Conservation (phyloP, 2,888 invertebrate genomes). For the Aphrophora alni region DNA sequence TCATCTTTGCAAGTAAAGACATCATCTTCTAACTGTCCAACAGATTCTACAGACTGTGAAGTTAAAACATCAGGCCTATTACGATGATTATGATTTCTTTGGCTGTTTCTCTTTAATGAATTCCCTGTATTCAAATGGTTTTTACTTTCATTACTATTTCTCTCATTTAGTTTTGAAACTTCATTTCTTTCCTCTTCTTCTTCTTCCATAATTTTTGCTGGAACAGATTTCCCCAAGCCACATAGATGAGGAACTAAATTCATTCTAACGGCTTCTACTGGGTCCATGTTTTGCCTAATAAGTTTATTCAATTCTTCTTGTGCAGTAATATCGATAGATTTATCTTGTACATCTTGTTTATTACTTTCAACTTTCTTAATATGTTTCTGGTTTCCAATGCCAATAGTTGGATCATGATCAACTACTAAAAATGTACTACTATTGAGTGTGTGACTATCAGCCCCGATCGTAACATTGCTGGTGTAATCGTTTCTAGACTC, state of each 20-base stretch:
- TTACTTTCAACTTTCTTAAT: not conserved
- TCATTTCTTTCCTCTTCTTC: constrained; percentile 55
- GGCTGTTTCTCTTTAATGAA: constrained; percentile 9
- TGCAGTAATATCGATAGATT: constrained; percentile 24
- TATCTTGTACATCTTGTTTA: constrained; percentile 16
- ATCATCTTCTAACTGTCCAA: constrained; percentile 28
- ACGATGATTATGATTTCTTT: constrained; percentile 30
- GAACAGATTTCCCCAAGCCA: constrained; percentile 57
- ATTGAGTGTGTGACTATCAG: constrained; percentile 15
- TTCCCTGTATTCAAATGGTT: not conserved
- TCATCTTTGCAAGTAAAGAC: constrained; percentile 33
- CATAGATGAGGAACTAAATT: constrained; percentile 80
- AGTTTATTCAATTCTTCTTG: constrained; percentile 42
- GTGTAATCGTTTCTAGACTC: constrained; percentile 28
- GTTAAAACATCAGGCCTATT: constrained; percentile 14
- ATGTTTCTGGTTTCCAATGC: not conserved
- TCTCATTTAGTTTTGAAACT: constrained; percentile 6
- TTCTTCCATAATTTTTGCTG: not conserved
- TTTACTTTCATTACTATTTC: not conserved
- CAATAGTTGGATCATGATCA: constrained; percentile 2
- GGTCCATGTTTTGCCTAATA: constrained; percentile 59
- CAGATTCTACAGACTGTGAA: constrained; percentile 17
- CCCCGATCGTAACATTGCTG: constrained; percentile 28
- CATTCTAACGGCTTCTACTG: constrained; percentile 76
- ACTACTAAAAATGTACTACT: constrained; percentile 31